Conservation (phyloP, 2,888 invertebrate species). For the Nomada ferruginata region DNA sequence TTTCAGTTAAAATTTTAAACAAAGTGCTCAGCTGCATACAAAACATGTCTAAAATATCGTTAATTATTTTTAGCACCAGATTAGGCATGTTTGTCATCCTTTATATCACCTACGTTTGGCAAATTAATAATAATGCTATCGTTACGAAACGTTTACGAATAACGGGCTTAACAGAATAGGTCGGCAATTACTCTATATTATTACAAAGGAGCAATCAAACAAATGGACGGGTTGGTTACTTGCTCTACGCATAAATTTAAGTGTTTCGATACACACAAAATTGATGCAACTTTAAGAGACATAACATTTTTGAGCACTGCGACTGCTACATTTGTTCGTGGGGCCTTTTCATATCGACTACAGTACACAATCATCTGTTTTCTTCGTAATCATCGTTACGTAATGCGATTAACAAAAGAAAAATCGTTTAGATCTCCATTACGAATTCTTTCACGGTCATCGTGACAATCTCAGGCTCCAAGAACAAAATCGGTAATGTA, state of each 20-base stretch:
- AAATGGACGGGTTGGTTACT: conserved; percentile 67
- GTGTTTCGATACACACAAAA: conserved; percentile 41
- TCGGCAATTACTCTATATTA: conserved; percentile 35
- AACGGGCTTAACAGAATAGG: conserved; percentile 48
- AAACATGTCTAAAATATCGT: conserved; percentile 53
- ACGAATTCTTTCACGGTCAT: conserved; percentile 16
- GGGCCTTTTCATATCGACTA: conserved; percentile 26
- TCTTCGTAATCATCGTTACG: background rate
- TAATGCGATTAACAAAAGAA: conserved; percentile 25
- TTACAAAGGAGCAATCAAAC: conserved; percentile 56
- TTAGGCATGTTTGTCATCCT: conserved; percentile 59
- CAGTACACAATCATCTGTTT: conserved; percentile 5
- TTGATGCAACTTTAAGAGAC: conserved; percentile 39
- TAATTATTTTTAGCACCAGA: conserved; percentile 67
- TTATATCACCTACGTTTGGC: conserved; percentile 59
- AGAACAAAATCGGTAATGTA: conserved; percentile 57
- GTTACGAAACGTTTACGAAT: conserved; percentile 37
- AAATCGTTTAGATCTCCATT: conserved; percentile 10
- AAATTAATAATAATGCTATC: conserved; percentile 59
- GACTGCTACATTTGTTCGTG: conserved; percentile 45
- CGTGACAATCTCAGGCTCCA: conserved; percentile 47
- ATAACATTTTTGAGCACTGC: conserved; percentile 59
- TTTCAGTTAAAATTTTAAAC: conserved; percentile 33
- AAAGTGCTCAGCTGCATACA: conserved; percentile 39
- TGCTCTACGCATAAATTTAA: conserved; percentile 53